Conservation (phyloP, 2,888 invertebrate species). For the Limenitis camilla region DNA sequence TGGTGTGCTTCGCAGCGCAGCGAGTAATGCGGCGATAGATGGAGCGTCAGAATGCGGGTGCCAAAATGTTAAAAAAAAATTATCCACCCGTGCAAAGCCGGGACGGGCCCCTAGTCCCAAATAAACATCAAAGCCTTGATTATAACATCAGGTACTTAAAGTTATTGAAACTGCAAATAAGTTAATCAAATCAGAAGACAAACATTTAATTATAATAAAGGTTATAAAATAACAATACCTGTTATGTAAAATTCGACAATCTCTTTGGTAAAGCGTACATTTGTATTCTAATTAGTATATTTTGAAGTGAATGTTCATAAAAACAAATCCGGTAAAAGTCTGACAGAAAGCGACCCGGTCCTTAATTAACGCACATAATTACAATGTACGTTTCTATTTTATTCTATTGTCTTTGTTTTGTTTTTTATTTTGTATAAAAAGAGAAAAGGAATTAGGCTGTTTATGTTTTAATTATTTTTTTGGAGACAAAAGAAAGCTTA, state of each 20-base stretch:
- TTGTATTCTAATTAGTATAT: not conserved
- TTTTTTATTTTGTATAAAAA: slow-evolving; percentile 5
- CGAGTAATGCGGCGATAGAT: too few relatives aligned
- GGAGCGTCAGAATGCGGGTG: too few relatives aligned
- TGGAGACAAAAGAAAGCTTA: not conserved
- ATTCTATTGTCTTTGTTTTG: slow-evolving; percentile 3
- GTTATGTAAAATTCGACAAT: not conserved
- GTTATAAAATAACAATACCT: not conserved
- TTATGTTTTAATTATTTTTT: not conserved
- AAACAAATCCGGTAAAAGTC: not conserved
- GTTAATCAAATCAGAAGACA: too few relatives aligned
- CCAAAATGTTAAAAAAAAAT: too few relatives aligned
- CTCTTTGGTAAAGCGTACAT: not conserved
- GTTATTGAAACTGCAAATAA: too few relatives aligned
- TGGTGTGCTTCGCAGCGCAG: too few relatives aligned
- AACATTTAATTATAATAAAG: too few relatives aligned
- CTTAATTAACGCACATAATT: slow-evolving; percentile 4
- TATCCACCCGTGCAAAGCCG: too few relatives aligned
- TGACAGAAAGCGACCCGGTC: not conserved
- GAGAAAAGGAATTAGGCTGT: slow-evolving; percentile 1
- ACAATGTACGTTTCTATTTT: slow-evolving; percentile 2
- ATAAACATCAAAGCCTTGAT: too few relatives aligned
- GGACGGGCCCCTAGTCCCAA: too few relatives aligned
- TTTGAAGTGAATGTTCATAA: not conserved
- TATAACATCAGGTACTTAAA: too few relatives aligned